phyloP scores from a whole-genome alignment of 1,140 invertebrate species.

The Aphelinus certus region DNA sequence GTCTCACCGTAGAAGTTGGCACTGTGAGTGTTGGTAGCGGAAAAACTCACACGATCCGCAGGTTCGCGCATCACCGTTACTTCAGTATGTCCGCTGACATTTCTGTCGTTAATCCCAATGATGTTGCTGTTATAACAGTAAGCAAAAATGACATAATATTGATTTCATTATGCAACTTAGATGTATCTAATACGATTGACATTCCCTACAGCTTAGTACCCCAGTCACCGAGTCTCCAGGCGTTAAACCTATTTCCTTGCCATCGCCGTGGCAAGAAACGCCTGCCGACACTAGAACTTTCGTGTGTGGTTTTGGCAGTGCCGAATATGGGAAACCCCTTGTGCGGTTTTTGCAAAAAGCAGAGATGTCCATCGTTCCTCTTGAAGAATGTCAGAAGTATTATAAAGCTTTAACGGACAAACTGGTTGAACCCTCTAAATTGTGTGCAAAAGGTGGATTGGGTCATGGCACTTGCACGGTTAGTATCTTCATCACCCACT shows the following conservation, averaged over 20 bases:
- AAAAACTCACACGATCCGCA: neutral
- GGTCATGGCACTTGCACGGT: neutral
- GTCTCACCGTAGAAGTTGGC: neutral
- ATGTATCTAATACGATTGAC: neutral
- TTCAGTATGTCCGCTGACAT: no score
- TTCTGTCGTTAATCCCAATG: neutral
- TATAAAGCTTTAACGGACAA: neutral
- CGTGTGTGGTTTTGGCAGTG: neutral
- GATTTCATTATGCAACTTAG: neutral
- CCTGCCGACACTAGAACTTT: neutral
- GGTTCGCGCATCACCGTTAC: neutral
- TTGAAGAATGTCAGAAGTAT: neutral
- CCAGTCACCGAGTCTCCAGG: neutral
- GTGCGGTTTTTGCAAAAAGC: neutral
- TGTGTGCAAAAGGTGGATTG: neutral
- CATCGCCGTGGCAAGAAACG: neutral
- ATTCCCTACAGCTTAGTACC: neutral
- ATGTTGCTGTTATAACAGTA: constrained; percentile 6
- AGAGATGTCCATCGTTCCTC: neutral
- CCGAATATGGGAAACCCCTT: neutral
- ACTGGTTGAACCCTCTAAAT: neutral
- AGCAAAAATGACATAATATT: neutral
- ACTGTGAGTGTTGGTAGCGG: neutral
- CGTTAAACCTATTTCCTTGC: neutral
- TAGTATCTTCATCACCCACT: neutral